phyloP scores from a whole-genome alignment of 2,888 invertebrate species.

The Microplitis deprimator region DNA sequence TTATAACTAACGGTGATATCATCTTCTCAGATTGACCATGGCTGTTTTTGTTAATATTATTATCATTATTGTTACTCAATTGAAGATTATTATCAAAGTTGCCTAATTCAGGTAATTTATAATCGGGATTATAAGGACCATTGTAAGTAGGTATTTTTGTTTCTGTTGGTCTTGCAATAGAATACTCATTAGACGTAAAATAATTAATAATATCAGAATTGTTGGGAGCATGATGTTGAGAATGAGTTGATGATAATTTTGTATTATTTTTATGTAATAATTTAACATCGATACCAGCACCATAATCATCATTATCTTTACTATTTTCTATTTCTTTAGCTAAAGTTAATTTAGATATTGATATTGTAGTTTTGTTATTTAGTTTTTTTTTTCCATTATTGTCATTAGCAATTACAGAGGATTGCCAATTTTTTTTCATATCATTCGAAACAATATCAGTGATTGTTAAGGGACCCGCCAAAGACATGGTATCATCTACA shows the following conservation, averaged over 20 bases:
- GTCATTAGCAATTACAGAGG: constrained; percentile 46
- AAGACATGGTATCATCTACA: background rate
- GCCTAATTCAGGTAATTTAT: constrained; percentile 59
- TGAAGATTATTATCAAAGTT: constrained; percentile 65
- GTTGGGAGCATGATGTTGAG: constrained; percentile 19
- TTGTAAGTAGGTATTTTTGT: constrained; percentile 65
- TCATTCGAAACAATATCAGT: constrained; percentile 36
- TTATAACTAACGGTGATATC: constrained; percentile 46
- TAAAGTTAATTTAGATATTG: constrained; percentile 48
- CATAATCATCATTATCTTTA: background rate
- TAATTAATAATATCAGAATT: constrained; percentile 10
- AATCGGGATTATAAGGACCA: constrained; percentile 72
- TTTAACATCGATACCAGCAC: constrained; percentile 11
- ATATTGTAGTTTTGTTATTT: constrained; percentile 57
- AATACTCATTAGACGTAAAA: constrained; percentile 52
- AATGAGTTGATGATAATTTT: too few relatives aligned
- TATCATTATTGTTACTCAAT: constrained; percentile 40
- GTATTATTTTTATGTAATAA: too few relatives aligned
- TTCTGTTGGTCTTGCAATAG: constrained; percentile 67
- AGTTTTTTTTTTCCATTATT: constrained; percentile 51
- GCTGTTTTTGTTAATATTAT: background rate
- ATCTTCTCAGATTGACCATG: constrained; percentile 52
- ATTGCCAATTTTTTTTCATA: constrained; percentile 49
- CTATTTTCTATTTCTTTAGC: constrained; percentile 29
- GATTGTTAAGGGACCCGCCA: background rate